Base-by-base conservation (phyloP, 2,113 vertebrate genomes). In the Salvelinus fontinalis region DNA sequence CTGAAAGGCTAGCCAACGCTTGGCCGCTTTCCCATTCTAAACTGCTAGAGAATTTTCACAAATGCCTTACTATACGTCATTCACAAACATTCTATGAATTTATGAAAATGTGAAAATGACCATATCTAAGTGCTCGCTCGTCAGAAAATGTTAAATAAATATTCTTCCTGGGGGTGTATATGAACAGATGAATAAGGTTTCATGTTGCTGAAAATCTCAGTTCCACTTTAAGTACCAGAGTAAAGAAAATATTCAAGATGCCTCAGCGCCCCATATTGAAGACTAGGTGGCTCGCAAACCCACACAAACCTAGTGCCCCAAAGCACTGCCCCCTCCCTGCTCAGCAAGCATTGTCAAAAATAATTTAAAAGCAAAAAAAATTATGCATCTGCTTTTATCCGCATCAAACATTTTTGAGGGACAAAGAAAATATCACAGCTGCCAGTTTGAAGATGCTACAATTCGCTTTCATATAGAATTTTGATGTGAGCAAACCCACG, bases 401-500 rank as follows among this genome's bases (percentile, higher is more conserved):
- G 84, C 67, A 66, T 51, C 84, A 2, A 72, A 64, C 83, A 64
- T 85, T 79, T 86, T 76, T 78, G 69, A 14, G 69, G 78, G 65
- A 64, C 73, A 65, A 84, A 65, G 76, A 77, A 51, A 70, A 70
- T 69, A 73, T 86, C 82, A 84, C 86, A 93, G 92, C 93, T 94
- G 91, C 93, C 91, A 86, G 80, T 87, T 90, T 78, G 88, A 87
- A 88, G 77, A 92, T 92, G 92, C 92, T 94, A 93, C 92, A 92
- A 82, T 88, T 86, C 67, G 87, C 88, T 90, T 85, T 83, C 59
- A 80, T 79, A 73, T 69, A 80, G 34, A 84, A 39, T 67, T 44
- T 34, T 51, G 39, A 18, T 49, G 59, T 48, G 70, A 60, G 18
- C 31, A 34, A 48, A 44, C 67, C 70, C 79, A 34, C 65, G 72